These are phyloP conservation scores for Buceros bicornis DNA, from an alignment of 2,797 vertebrate species.

Conservation along the genomic window DNA sequence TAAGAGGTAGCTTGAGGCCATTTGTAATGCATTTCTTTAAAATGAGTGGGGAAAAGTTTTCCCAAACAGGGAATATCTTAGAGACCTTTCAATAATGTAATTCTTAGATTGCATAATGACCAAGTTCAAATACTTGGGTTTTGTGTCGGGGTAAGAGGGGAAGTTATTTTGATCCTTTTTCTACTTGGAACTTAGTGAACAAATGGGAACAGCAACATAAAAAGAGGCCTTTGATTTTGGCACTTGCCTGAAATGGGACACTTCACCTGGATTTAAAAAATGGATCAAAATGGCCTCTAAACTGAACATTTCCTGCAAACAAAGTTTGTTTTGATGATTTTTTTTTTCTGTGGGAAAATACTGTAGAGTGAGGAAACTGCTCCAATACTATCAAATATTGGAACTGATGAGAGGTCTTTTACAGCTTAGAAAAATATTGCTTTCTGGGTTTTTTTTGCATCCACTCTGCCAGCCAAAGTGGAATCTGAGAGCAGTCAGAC, in stretches of 20 bases:
- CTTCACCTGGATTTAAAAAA: not conserved
- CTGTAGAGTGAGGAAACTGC: not conserved
- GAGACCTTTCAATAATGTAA: not conserved
- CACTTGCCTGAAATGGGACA: not conserved
- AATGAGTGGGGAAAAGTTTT: not conserved
- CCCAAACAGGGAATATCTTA: not conserved
- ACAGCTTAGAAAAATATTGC: not conserved
- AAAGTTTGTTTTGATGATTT: not conserved
- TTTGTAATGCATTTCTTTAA: not conserved
- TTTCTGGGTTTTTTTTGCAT: not conserved
- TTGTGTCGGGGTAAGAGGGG: not conserved
- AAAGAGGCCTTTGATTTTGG: not conserved
- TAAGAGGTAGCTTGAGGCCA: not conserved
- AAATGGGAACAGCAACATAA: not conserved
- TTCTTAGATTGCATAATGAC: not conserved
- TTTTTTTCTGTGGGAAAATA: not conserved
- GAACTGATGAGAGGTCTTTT: not conserved
- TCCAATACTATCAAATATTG: conserved; percentile 15
- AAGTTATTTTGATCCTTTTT: not conserved
- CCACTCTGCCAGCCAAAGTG: not conserved
- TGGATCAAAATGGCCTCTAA: not conserved
- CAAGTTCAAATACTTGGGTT: not conserved
- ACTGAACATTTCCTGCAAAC: not conserved
- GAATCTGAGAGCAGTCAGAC: not conserved
- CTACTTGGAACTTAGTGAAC: not conserved